These are phyloP conservation scores for Microcaecilia unicolor DNA, from an alignment of 2,797 vertebrate genomes.

Conservation along the genomic window DNA sequence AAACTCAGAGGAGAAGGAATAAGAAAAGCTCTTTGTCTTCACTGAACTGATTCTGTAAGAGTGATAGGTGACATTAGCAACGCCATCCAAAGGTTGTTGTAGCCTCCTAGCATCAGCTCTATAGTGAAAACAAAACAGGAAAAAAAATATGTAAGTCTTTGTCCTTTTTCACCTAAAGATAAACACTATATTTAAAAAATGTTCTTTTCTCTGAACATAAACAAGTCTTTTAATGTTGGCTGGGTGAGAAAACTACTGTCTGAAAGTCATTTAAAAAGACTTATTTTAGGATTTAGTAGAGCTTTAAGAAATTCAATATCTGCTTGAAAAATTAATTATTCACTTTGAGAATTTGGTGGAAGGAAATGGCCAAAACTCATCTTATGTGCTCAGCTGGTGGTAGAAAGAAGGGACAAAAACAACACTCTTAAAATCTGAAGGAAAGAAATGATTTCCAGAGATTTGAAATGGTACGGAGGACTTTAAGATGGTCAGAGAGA, in stretches of 20 bases:
- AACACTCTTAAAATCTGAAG: conserved; percentile 48
- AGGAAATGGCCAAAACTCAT: conserved; percentile 64
- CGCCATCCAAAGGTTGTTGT: conserved; percentile 37
- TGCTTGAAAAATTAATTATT: conserved; percentile 73
- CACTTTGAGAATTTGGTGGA: conserved; percentile 66
- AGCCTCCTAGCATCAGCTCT: conserved; percentile 34
- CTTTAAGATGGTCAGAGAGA: conserved; percentile 30
- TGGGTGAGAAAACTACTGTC: conserved; percentile 40
- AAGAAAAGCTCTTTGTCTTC: conserved; percentile 39
- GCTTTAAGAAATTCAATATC: conserved; percentile 32
- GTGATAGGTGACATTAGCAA: conserved; percentile 37
- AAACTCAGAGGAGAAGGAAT: conserved; percentile 32
- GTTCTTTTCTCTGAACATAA: conserved; percentile 31
- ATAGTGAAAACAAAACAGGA: conserved; percentile 30
- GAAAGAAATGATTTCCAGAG: conserved; percentile 20
- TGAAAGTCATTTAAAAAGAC: conserved; percentile 32
- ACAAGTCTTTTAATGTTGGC: conserved; percentile 26
- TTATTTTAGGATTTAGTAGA: conserved; percentile 30
- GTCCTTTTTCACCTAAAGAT: conserved; percentile 17
- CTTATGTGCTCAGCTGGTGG: conserved; percentile 68
- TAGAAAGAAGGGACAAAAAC: conserved; percentile 48
- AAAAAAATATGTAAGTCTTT: conserved; percentile 7
- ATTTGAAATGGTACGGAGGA: conserved; percentile 31
- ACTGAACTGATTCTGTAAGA: conserved; percentile 43
- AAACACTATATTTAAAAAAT: conserved; percentile 38